phyloP scores from a whole-genome alignment of 2,797 vertebrate species.

The Okamejei kenojei region DNA sequence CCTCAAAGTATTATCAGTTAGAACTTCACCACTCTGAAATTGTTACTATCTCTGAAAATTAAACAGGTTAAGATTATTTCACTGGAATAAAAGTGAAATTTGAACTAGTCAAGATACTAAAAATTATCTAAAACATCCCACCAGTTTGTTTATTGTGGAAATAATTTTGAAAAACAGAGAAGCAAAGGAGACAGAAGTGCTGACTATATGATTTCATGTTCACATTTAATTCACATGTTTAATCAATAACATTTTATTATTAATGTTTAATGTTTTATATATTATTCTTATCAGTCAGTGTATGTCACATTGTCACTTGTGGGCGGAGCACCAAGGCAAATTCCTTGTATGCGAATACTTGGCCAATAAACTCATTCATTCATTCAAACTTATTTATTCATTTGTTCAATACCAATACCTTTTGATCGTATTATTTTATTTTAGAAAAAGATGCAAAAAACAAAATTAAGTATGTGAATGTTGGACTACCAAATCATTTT shows the following conservation, averaged over 20 bases:
- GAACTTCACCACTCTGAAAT: neutral
- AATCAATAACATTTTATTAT: no score
- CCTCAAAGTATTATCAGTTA: neutral
- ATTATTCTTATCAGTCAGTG: no score
- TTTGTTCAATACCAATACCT: no score
- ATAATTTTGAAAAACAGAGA: neutral
- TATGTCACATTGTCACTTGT: no score
- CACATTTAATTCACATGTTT: no score
- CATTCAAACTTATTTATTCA: no score
- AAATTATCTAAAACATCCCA: neutral
- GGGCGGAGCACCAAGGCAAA: no score
- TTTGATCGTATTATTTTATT: neutral
- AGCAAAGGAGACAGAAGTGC: neutral
- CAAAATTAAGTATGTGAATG: neutral
- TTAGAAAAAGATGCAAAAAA: neutral
- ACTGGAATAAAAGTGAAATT: neutral
- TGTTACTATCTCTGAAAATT: no score
- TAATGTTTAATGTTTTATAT: no score
- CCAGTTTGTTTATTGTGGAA: neutral
- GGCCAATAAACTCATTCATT: no score
- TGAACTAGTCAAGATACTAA: neutral
- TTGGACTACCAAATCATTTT: neutral
- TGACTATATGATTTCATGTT: neutral
- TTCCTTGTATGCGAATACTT: no score
- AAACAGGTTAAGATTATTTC: neutral